Conservation (phyloP, 2,888 invertebrate genomes). For the Lasius platythorax region DNA sequence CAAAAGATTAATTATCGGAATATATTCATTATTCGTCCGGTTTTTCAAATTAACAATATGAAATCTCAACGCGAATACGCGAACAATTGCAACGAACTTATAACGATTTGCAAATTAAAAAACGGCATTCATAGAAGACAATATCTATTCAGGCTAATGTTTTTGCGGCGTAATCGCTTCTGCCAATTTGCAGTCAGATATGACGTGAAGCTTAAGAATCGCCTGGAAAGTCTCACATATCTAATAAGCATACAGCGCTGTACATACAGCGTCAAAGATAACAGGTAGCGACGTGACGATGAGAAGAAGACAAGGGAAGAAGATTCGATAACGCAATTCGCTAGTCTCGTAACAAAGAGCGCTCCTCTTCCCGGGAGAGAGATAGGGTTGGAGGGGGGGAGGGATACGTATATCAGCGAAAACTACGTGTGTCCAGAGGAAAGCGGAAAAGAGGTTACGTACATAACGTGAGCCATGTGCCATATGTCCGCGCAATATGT, state of each 20-base stretch:
- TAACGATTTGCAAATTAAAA: background rate
- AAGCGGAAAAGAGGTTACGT: slow-evolving; percentile 29
- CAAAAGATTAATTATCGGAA: background rate
- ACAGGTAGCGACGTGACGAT: slow-evolving; percentile 46
- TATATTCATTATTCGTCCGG: background rate
- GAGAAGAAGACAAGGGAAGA: slow-evolving; percentile 34
- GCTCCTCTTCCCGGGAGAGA: slow-evolving; percentile 14
- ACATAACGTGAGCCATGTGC: slow-evolving; percentile 54
- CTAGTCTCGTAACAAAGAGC: slow-evolving; percentile 60
- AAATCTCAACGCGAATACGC: background rate
- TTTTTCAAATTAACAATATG: background rate
- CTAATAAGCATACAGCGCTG: slow-evolving; percentile 55
- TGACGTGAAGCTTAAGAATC: slow-evolving; percentile 18
- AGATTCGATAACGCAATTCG: slow-evolving; percentile 64
- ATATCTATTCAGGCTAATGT: background rate
- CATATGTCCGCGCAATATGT: slow-evolving; percentile 58
- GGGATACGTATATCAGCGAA: slow-evolving; percentile 18
- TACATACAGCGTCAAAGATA: slow-evolving; percentile 45
- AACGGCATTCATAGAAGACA: background rate
- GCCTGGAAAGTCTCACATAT: slow-evolving; percentile 8
- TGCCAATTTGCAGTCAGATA: background rate
- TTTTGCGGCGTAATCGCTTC: background rate
- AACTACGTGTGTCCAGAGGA: slow-evolving; percentile 49
- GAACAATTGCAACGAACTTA: background rate
- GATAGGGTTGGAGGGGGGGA: background rate